These are phyloP conservation scores for Melanotaenia pygmaea DNA, from an alignment of 2,797 vertebrate genomes.

Conservation along the genomic window DNA sequence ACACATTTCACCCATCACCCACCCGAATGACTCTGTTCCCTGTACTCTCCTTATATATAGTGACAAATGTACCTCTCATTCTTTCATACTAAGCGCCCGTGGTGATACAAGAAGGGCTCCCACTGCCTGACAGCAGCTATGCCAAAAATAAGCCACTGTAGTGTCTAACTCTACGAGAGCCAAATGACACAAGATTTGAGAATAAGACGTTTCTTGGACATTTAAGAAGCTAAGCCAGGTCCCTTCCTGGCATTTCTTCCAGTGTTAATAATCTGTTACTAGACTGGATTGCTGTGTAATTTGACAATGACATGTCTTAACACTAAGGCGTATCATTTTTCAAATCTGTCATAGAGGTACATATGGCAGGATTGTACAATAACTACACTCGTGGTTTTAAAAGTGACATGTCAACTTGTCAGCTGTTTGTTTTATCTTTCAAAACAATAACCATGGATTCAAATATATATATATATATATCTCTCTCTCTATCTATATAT, in stretches of 20 bases:
- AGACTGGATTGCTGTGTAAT: slow-evolving; percentile 27
- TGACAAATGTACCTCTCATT: slow-evolving; percentile 79
- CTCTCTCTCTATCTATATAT: too few relatives aligned
- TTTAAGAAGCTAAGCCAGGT: slow-evolving; percentile 35
- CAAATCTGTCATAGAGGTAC: slow-evolving; percentile 9
- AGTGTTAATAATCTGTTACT: slow-evolving; percentile 39
- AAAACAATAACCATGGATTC: background rate
- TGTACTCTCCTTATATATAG: slow-evolving; percentile 62
- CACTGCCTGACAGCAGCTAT: slow-evolving; percentile 50
- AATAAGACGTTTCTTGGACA: slow-evolving; percentile 50
- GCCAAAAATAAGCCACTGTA: slow-evolving; percentile 62
- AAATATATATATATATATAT: background rate
- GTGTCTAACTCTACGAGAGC: slow-evolving; percentile 47
- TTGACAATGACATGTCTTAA: slow-evolving; percentile 23
- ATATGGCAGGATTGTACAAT: slow-evolving; percentile 32
- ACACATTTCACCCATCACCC: slow-evolving; percentile 76
- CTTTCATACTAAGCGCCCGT: slow-evolving; percentile 60
- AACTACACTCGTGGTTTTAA: slow-evolving; percentile 13
- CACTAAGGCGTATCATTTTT: slow-evolving; percentile 17
- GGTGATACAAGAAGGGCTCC: slow-evolving; percentile 46
- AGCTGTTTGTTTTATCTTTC: slow-evolving; percentile 18
- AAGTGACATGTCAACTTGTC: slow-evolving; percentile 41
- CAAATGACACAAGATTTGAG: slow-evolving; percentile 47
- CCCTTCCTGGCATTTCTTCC: slow-evolving; percentile 57
- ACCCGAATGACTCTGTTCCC: slow-evolving; percentile 47